Evolutionary conservation across 1,140 invertebrate species (phyloP).

Genomic region (Metaphire vulgaris): DNA sequence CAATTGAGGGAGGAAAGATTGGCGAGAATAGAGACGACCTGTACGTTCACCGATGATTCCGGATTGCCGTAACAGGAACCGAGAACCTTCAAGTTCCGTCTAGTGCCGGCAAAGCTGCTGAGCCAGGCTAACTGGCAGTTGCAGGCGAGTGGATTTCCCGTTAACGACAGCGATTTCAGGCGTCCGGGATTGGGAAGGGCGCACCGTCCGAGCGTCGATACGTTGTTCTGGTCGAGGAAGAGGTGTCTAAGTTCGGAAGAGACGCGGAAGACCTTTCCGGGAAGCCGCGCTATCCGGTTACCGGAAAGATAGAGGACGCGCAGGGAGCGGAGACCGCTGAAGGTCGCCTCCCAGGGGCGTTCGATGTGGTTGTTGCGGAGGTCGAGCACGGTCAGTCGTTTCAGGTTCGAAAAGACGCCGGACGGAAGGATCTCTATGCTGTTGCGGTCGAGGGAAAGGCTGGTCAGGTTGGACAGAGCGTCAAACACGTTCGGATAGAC

Average conservation of each 20-base stretch:
- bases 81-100: no score
- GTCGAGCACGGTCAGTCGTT: constrained; percentile 62
- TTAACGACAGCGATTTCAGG: constrained; percentile 22
- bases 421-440: constrained; percentile 65
- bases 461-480: constrained; percentile 61
- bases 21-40: no score
- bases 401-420: constrained; percentile 63
- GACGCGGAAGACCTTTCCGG: not conserved
- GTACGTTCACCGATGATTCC: no score
- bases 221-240: constrained; percentile 12
- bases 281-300: constrained; percentile 4
- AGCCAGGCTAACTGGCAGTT: constrained; percentile 21
- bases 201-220: constrained; percentile 3
- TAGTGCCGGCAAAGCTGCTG: no score
- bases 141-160: constrained; percentile 20
- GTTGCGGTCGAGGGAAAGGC: constrained; percentile 63
- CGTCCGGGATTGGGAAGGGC: not conserved
- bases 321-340: constrained; percentile 7
- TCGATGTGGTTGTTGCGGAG: constrained; percentile 63
- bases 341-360: constrained; percentile 5
- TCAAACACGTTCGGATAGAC: constrained; percentile 64
- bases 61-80: no score
- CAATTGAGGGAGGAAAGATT: no score
- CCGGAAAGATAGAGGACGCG: constrained; percentile 17
- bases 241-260: constrained; percentile 9